phyloP scores from a whole-genome alignment of 2,888 invertebrate species.

The Agrochola lychnidis region DNA sequence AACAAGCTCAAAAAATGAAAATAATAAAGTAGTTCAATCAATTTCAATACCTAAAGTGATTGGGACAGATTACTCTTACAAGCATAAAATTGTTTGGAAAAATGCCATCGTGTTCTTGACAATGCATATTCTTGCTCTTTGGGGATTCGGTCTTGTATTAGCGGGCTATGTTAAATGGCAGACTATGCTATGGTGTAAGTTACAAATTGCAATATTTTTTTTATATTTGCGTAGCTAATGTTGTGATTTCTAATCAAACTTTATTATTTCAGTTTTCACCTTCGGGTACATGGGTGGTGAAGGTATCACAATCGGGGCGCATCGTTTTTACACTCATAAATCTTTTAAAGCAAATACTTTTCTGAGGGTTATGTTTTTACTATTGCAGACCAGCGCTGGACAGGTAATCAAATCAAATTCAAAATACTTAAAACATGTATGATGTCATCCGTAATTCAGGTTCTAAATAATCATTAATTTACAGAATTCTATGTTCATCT shows the following conservation, averaged over 20 bases:
- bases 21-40: too few relatives aligned
- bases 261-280: constrained; percentile 56
- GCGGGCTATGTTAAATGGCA: constrained; percentile 68
- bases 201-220: background rate
- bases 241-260: constrained; percentile 1
- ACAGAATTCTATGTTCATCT: too few relatives aligned
- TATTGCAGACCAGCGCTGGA: constrained; percentile 93
- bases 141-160: constrained; percentile 80
- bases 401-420: constrained; percentile 90
- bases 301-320: constrained; percentile 95
- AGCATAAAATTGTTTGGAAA: constrained; percentile 88
- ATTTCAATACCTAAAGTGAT: too few relatives aligned
- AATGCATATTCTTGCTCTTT: constrained; percentile 89
- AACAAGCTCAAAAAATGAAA: too few relatives aligned
- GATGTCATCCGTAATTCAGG: too few relatives aligned
- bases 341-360: constrained; percentile 94
- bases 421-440: background rate
- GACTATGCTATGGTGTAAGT: constrained; percentile 78
- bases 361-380: constrained; percentile 91
- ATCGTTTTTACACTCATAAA: constrained; percentile 94
- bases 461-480: too few relatives aligned
- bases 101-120: constrained; percentile 91
- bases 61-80: too few relatives aligned
- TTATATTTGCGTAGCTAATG: background rate
- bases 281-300: constrained; percentile 76